Evolutionary conservation across 2,888 invertebrate genomes (phyloP), one percentile per base, ranked within the genome.

Genomic region (Drosophila austrosaltans): DNA sequence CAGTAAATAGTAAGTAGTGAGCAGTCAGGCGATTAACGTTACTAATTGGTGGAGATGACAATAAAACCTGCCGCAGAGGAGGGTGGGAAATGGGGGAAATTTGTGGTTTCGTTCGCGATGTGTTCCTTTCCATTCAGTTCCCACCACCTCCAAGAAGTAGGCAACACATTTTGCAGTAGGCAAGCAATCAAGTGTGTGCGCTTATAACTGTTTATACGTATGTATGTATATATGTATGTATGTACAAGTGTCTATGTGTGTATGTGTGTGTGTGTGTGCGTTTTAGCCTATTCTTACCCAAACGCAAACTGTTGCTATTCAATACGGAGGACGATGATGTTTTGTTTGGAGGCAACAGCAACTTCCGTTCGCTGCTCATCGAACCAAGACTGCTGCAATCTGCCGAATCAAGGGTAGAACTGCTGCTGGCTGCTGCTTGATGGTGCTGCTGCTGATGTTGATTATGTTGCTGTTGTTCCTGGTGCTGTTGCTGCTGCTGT

Each of bases 361-460:
- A 84, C 75, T 91, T 91, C 65, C 91, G 89, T 78, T 92, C 92
- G 72, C 90, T 87, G 72, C 88, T 90, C 72, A 91, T 83, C 70
- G 92, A 92, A 66, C 91, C 91, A 60, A 92, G 87, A 78, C 92
- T 92, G 74, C 89, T 90, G 83, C 91, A 91, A 69, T 92, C 92
- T 39, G 91, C 89, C 20, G 92, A 92, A 78, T 93, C 92, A 62
- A 92, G 91, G 70, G 92, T 92, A 61, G 92, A 92, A 79, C 89
- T 92, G 80, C 92, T 92, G 56, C 92, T 92, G 58, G 91, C 91
- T 63, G 91, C 92, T 69, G 91, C 89, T 53, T 81, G 77, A 65
- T 79, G 76, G 8, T 80, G 80, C n/a, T 80, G 72, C 4, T 48
- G 48, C 8, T 48, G 44, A 8, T 36, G 85, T 44, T 87, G 44